Conservation (phyloP, 2,797 vertebrate genomes). For the Argyrosomus regius region DNA sequence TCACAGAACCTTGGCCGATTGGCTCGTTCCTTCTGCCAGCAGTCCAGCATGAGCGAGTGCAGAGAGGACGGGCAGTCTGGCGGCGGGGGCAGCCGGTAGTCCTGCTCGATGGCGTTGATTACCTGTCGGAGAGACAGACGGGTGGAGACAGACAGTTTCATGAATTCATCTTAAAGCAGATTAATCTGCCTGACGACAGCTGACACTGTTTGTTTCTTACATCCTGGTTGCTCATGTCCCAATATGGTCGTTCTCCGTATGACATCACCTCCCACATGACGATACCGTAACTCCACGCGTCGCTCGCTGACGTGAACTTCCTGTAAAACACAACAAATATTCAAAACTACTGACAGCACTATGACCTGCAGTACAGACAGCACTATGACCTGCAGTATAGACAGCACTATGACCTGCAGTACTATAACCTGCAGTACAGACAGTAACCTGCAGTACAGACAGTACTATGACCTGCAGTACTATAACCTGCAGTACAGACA, state of each 20-base stretch:
- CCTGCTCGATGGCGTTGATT: slow-evolving; percentile 91
- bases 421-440: too few species aligned
- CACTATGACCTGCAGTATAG: too few species aligned
- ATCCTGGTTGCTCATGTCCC: slow-evolving; percentile 91
- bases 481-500: too few species aligned
- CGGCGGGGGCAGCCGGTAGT: slow-evolving; percentile 93
- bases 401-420: too few species aligned
- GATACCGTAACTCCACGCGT: slow-evolving; percentile 90
- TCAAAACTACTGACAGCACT: neutral
- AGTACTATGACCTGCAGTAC: too few species aligned
- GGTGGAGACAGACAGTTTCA: neutral
- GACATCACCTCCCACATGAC: slow-evolving; percentile 94
- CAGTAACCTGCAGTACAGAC: too few species aligned
- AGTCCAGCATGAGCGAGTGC: slow-evolving; percentile 95
- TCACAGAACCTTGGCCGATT: slow-evolving; percentile 79
- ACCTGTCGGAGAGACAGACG: slow-evolving; percentile 66
- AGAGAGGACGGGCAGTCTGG: slow-evolving; percentile 93
- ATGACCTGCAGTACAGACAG: too few species aligned
- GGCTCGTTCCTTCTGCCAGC: slow-evolving; percentile 96
- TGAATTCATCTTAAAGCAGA: too few species aligned
- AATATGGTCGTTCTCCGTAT: slow-evolving; percentile 89
- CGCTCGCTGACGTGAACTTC: slow-evolving; percentile 90
- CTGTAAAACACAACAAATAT: slow-evolving; percentile 44
- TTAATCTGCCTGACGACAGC: too few species aligned
- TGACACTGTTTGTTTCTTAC: slow-evolving; percentile 46